Evolutionary conservation across 2,888 invertebrate species (phyloP), one percentile per base, ranked within the genome.

Genomic region (Pherbina coryleti): DNA sequence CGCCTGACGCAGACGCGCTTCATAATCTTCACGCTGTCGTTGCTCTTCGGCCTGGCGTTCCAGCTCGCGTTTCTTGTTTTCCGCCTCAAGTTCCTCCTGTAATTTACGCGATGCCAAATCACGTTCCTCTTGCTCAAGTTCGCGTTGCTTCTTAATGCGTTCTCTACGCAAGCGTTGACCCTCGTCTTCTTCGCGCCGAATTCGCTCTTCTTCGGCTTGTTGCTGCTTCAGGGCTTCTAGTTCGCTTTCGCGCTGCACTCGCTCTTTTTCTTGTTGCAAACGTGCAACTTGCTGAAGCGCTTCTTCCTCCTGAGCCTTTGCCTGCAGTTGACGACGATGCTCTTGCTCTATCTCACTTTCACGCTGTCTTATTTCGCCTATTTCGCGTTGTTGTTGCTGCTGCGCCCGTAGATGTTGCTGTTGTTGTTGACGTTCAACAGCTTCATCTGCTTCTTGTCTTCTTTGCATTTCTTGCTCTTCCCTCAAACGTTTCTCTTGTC

Each of bases 11-110:
- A 87, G 55, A 3, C 79, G 83, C 70, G 84, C 81, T 67, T 86
- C 86, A 51, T 87, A 83, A 75, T 88, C 87, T 55, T 87, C 82
- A 0, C 82, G 82, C 60, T 82, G 28, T 1, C 85, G 87, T 74
- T 85, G 80, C 79, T 85, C 85, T 70, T 85, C 85, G 8, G 84
- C 87, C 7, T 81, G 73, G 3, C 87, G 87, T 67, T 85, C 82
- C 22, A 83, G 81, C 9, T 84, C 83, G 25, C 83, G 81, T 31
- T 77, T 82, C 0, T 83, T 83, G 62, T 87, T 85, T 55, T 84
- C 84, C 25, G 82, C 84, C 62, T 81, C 83, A 55, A 84, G 87
- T 17, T 83, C 82, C 62, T 84, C 82, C 53, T 85, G 83, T 25
- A 82, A 81, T 57, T 85, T 83, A 7, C 83, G 82, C 22, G 81